phyloP scores from a whole-genome alignment of 2,888 invertebrate genomes.

The Brenthis ino region DNA sequence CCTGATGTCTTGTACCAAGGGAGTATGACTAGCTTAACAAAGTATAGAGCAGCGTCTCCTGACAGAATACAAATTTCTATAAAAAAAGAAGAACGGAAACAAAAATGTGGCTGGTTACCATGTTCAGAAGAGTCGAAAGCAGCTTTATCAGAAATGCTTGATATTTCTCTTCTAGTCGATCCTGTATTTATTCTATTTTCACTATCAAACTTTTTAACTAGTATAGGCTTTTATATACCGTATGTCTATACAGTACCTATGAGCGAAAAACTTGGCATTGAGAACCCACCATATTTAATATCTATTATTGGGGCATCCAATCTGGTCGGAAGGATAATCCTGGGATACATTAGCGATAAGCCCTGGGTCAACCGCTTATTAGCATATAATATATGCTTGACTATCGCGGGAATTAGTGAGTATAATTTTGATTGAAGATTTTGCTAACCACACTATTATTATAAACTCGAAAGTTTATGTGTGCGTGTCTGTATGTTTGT shows the following conservation, averaged over 20 bases:
- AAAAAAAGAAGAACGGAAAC: conserved; percentile 67
- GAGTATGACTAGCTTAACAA: conserved; percentile 82
- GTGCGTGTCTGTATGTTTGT: no score
- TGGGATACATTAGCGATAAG: conserved; percentile 94
- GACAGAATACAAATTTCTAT: conserved; percentile 61
- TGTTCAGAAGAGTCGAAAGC: conserved; percentile 87
- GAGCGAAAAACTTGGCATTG: conserved; percentile 84
- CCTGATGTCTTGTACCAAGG: conserved; percentile 96
- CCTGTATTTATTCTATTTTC: conserved; percentile 94
- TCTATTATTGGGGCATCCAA: conserved; percentile 93
- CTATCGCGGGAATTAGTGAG: conserved; percentile 93
- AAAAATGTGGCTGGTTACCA: conserved; percentile 82
- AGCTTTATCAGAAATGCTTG: conserved; percentile 91
- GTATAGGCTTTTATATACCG: conserved; percentile 96
- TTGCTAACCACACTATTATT: no score
- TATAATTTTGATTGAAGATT: conserved; percentile 38
- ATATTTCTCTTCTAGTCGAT: conserved; percentile 91
- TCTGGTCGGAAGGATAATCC: conserved; percentile 92
- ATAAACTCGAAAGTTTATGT: no score
- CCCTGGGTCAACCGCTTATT: conserved; percentile 94
- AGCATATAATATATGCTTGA: conserved; percentile 94
- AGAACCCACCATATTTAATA: conserved; percentile 86
- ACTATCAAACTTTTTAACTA: conserved; percentile 96
- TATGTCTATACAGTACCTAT: conserved; percentile 92
- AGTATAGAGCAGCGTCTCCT: conserved; percentile 76